Evolutionary conservation across 2,888 invertebrate genomes (phyloP), one percentile per base, ranked within the genome.

Genomic region (Acanthosoma haemorrhoidale): DNA sequence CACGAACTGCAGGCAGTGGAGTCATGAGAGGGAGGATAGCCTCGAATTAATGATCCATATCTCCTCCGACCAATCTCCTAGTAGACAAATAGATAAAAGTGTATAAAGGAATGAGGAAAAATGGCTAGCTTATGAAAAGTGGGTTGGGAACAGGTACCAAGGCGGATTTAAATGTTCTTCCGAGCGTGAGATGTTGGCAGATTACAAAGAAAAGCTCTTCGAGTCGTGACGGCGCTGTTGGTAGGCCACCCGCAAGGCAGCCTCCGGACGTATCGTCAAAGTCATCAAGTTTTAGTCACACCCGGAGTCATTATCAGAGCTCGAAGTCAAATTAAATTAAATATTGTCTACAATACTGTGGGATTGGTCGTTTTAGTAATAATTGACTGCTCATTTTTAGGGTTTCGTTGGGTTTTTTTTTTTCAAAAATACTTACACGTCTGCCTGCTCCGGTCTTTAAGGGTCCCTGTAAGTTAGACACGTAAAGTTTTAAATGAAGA

Each of bases 161-260:
- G 1, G n/a, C 25, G 51, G 51, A 25, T 51, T 51, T 51, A 51
- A 51, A 51, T 51, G 25, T 51, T 51, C 13, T 51, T 25, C 4
- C 51, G 4, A 51, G 29, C 51, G 51, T 51, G 51, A 51, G 51
- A 51, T 51, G 51, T 25, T 51, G 1, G n/a, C n/a, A 51, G 51
- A 51, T 51, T 51, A 51, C 21, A 25, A 25, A 11, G 51, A 51
- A 51, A 25, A 51, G 51, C 51, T 51, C 51, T n/a, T 21, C 25
- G n/a, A 51, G 51, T 51, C 51, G 51, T 51, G 51, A 25, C 51
- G 51, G 51, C 51, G 51, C 51, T 25, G n/a, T 3, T n/a, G 51
- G 51, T 51, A 51, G 51, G 51, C 51, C 51, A 51, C 51, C 51
- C 51, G 51, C 51, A 51, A 51, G 51, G 51, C 51, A 51, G 25